These are phyloP conservation scores for Rattus norvegicus DNA, from an alignment of 2,113 vertebrate species.

Conservation along the genomic window GRCr8 NC_086019.1:216884001-216884500, in stretches of 20 bases:
- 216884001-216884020: no score
- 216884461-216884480: background rate
- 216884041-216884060: background rate
- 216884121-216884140: background rate
- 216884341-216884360: background rate
- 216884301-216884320: background rate
- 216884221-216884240: background rate
- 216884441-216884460: background rate
- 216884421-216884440: background rate
- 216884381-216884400: background rate
- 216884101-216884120: background rate
- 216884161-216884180: background rate
- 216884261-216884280: background rate
- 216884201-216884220: background rate
- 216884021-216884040: background rate
- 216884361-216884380: background rate
- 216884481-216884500: background rate
- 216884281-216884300: background rate
- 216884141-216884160: background rate
- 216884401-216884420: background rate
- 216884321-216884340: background rate
- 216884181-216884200: background rate
- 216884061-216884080: background rate
- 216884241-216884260: background rate
- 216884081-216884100: background rate